phyloP scores from a whole-genome alignment of 2,113 vertebrate species.

The Phoenicopterus ruber region DNA sequence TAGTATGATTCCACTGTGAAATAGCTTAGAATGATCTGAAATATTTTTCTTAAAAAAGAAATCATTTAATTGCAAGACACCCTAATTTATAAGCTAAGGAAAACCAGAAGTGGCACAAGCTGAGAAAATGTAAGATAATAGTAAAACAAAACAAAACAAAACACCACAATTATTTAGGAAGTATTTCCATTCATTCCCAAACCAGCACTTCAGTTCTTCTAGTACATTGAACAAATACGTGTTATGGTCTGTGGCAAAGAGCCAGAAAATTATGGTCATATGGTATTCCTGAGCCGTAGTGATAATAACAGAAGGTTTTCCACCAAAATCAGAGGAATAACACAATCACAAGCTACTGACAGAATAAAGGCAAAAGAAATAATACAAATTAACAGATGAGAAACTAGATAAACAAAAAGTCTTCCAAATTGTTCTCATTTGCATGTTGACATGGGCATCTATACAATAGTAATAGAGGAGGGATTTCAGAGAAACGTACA shows the following conservation, averaged over 20 bases:
- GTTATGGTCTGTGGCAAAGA: background rate
- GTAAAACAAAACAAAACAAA: background rate
- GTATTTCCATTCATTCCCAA: background rate
- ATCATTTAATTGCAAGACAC: background rate
- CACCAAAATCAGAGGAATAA: background rate
- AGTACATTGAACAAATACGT: background rate
- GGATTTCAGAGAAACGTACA: background rate
- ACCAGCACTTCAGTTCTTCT: background rate
- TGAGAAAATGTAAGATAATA: background rate
- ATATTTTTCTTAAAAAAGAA: background rate
- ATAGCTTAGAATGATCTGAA: background rate
- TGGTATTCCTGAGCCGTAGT: background rate
- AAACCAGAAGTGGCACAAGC: background rate
- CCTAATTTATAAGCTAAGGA: background rate
- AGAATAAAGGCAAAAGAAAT: background rate
- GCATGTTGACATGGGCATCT: background rate
- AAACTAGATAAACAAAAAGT: background rate
- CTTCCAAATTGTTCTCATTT: background rate
- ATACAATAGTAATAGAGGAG: fast-evolving
- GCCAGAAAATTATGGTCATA: background rate
- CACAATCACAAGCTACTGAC: background rate
- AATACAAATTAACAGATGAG: background rate
- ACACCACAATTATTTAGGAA: background rate
- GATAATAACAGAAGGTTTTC: background rate
- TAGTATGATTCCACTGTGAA: background rate